These are phyloP conservation scores for Coccyzus lansbergi DNA, from an alignment of 2,797 vertebrate genomes.

Conservation along the genomic window DNA sequence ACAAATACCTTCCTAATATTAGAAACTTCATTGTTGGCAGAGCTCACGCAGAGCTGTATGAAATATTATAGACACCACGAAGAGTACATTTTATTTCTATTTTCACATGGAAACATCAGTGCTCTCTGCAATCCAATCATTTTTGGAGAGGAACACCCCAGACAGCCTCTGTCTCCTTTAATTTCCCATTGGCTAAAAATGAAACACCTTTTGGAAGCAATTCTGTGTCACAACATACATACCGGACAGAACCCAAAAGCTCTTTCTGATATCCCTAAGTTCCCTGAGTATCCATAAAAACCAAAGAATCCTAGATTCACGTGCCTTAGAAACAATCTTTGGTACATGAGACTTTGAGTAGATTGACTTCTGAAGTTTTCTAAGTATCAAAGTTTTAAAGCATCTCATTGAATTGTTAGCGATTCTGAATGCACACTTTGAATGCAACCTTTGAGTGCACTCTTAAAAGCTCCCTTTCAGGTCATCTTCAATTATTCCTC, in stretches of 20 bases:
- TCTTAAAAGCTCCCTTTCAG: neutral
- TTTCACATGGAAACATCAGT: neutral
- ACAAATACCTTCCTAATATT: neutral
- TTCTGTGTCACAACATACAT: neutral
- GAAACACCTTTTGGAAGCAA: neutral
- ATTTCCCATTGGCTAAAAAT: neutral
- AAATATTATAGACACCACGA: neutral
- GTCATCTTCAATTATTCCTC: neutral
- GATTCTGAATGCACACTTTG: neutral
- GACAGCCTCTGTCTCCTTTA: neutral
- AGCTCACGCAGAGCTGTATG: neutral
- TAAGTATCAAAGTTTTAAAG: neutral
- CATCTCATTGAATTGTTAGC: too few species aligned
- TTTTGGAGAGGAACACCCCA: neutral
- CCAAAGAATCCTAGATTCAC: fast-evolving
- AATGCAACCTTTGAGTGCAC: neutral
- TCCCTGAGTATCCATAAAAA: fast-evolving
- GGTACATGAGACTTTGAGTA: neutral
- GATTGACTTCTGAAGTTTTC: neutral
- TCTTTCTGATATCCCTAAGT: fast-evolving
- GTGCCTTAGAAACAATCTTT: neutral
- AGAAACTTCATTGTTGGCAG: neutral
- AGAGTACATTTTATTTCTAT: neutral
- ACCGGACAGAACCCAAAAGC: neutral
- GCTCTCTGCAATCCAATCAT: neutral